Evolutionary conservation across 2,113 vertebrate genomes (phyloP), one percentile per base, ranked within the genome.

Genomic region (Sterrhoptilus dennistouni): DNA sequence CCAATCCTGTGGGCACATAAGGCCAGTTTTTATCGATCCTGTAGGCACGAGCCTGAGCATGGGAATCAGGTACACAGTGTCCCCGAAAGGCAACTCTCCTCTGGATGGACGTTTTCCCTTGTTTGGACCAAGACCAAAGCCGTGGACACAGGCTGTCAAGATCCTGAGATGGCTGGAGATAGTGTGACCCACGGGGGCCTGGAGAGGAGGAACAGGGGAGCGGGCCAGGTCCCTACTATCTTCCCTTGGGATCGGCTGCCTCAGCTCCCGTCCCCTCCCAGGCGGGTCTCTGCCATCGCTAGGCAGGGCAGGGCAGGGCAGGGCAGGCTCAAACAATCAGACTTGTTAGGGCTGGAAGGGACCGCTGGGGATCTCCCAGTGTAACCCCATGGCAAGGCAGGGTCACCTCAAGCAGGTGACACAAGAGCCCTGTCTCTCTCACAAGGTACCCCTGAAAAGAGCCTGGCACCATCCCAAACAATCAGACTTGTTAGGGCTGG

Each of bases 131-230:
- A 31, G 38, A 28, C 35, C 44, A 52, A 78, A 29, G 12, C 8
- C 24, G 9, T 0, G 8, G 31, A 16, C 35, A 11, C 8, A 36
- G 36, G n/a, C 27, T 0, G 0, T 21, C 14, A 12, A 40, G 25
- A 18, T 42, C 20, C 57, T 0, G 4, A 54, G 8, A 25, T 18
- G 21, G 42, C 56, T 38, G n/a, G n/a, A n/a, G 18, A 47, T 19
- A 29, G 0, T 1, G 3, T 17, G 13, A 59, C 40, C 35, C 27
- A 4, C 7, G 3, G 1, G 0, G 9, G 17, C 14, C 35, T 14
- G 19, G 60, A 18, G 33, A 0, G 23, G 14, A 68, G 8, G 21
- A 33, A 47, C 1, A 13, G 8, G 20, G 15, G 4, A 83, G n/a
- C 2, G 6, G 2, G 3, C 36, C 35, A n/a, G 24, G 19, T 7